Conservation (phyloP, 2,797 vertebrate genomes). For the Galago senegalensis region DNA sequence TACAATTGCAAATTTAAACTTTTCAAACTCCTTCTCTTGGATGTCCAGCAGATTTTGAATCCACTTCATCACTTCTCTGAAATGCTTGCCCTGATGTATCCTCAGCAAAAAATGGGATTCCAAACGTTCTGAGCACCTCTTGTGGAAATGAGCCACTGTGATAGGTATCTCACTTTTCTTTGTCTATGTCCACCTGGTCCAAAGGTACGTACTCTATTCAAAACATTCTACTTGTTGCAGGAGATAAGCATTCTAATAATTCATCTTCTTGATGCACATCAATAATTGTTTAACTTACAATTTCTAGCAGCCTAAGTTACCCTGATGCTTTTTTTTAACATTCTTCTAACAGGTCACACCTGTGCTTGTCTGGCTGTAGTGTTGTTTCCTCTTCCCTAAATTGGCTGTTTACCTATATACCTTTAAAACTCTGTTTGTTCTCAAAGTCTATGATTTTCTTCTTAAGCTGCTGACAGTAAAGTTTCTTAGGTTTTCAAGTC, state of each 20-base stretch:
- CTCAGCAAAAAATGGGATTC: constrained; percentile 98
- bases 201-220: constrained; percentile 99
- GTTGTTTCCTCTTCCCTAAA: constrained; percentile 99
- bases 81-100: constrained; percentile 99
- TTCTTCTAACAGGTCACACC: constrained; percentile 99
- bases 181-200: constrained; percentile 99
- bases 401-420: constrained; percentile 99
- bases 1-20: constrained; percentile 99
- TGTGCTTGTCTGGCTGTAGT: constrained; percentile 99
- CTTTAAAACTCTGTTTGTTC: constrained; percentile 99
- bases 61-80: constrained; percentile 99
- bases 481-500: constrained; percentile 99
- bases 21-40: constrained; percentile 99
- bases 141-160: constrained; percentile 99
- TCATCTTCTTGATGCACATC: constrained; percentile 99
- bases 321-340: constrained; percentile 99
- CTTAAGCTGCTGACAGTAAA: constrained; percentile 99
- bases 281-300: constrained; percentile 99
- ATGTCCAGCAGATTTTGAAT: constrained; percentile 99
- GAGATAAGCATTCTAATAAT: constrained; percentile 99
- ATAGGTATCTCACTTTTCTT: constrained; percentile 98
- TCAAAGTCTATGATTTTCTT: constrained; percentile 99
- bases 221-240: constrained; percentile 99
- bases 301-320: constrained; percentile 99
- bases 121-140: constrained; percentile 99